Evolutionary conservation across 1,140 invertebrate genomes (phyloP), one percentile per base, ranked within the genome.

Genomic region (Halyomorpha halys): DNA sequence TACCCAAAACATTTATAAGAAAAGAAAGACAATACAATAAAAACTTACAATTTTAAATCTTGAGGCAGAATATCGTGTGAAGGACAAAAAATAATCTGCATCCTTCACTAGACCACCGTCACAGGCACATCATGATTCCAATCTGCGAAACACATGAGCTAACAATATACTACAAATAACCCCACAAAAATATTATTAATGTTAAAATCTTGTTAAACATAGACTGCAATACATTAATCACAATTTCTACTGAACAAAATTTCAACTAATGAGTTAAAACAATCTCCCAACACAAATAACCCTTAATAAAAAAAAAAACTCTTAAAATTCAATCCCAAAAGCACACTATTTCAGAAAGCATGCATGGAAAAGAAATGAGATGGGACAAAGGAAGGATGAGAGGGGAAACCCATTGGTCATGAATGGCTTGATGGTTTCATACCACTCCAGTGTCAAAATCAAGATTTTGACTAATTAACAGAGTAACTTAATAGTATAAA

Each of bases 81-180:
- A 56, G 53, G 53, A 56, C 53, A 56, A 23, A 56, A 56, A 56
- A 25, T 23, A 56, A 23, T 21, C 15, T 23, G 53, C 53, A 56
- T 56, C 53, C 53, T 56, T 56, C 53, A 56, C 53, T 25, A 56
- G 15, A 56, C 53, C 53, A 23, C 53, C 23, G 53, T 56, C 53
- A 56, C 23, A 56, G 53, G 23, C 18, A 56, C 53, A 56, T 56
- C 23, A 19, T 56, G 53, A 56, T 23, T 56, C 34, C 19, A 56
- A 21, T 56, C 53, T 23, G 19, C 23, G 23, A 16, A 56, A 56
- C 34, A 39, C 34, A 39, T 39, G 34, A 39, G 34, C 34, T 39
- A 13, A 39, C 34, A 39, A 39, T 39, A 39, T 39, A 39, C 34
- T 39, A 39, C 34, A 9, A 39, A 39, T 39, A 39, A 39, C 34